Evolutionary conservation across 2,888 invertebrate genomes (phyloP).

Genomic region (Seira ritae): DNA sequence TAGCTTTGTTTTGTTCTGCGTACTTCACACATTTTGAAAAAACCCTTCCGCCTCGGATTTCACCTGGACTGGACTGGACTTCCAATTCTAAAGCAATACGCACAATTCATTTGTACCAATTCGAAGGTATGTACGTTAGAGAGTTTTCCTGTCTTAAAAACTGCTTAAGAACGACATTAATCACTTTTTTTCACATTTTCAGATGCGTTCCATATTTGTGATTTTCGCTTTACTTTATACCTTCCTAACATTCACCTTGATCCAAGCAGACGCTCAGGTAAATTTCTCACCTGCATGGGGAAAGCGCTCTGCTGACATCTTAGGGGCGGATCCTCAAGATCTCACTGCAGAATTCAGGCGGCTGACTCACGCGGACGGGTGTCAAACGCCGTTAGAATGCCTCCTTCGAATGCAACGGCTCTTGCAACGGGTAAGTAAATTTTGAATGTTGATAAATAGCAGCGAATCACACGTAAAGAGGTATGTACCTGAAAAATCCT

Average conservation of each 20-base stretch:
- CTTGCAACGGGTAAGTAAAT: slow-evolving; percentile 67
- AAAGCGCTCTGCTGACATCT: slow-evolving; percentile 73
- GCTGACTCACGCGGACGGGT: slow-evolving; percentile 54
- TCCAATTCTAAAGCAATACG: too few species aligned
- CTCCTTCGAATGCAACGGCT: slow-evolving; percentile 68
- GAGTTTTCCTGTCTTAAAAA: too few species aligned
- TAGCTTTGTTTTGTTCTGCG: too few species aligned
- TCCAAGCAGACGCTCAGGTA: slow-evolving; percentile 76
- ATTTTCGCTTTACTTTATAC: slow-evolving; percentile 54
- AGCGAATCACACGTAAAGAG: too few species aligned
- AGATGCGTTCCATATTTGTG: slow-evolving; percentile 50
- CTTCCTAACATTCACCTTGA: slow-evolving; percentile 52
- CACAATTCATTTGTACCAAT: too few species aligned
- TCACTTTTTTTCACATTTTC: neutral
- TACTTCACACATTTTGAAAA: too few species aligned
- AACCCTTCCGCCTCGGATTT: too few species aligned
- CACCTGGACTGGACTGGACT: too few species aligned
- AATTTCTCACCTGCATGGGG: slow-evolving; percentile 81
- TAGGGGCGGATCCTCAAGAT: slow-evolving; percentile 35
- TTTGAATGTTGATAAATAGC: too few species aligned
- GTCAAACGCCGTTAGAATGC: slow-evolving; percentile 68
- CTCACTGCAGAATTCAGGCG: slow-evolving; percentile 45
- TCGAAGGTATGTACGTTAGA: too few species aligned
- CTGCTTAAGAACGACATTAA: too few species aligned
- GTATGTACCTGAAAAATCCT: neutral